Base-by-base conservation (phyloP, 1,140 invertebrate genomes). In the Zaprionus taronus region DNA sequence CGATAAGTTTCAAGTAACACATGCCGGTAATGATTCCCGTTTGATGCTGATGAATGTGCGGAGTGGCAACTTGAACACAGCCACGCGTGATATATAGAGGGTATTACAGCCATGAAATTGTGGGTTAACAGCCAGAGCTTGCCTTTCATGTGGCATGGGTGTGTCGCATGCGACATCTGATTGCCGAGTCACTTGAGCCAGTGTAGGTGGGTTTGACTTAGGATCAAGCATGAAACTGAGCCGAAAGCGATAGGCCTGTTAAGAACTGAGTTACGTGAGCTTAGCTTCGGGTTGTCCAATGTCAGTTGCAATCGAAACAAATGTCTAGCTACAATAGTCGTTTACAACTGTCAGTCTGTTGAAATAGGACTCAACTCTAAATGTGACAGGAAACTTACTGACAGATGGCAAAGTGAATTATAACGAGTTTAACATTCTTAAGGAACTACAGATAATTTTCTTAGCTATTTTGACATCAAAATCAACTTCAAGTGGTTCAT, bases 1-100 rank as follows among this genome's bases (percentile, higher is more conserved):
- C 57, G 82, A 85, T 85, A 85, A 85, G 82, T 85, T 85, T 81
- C 75, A 56, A 72, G 84, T 76, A 87, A 89, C 83, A 87, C 73
- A 87, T 89, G 84, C 73, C 74, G 81, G 84, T 89, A 89, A 87
- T 83, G 78, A 72, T 81, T 81, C 55, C 60, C 63, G 38, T 58
- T 73, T 73, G 61, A 41, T 70, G 68, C 79, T 83, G 80, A 79
- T 82, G 81, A 79, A 83, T 80, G 81, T 56, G 63, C 38, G 63
- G 31, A 53, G 34, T 51, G 61, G 44, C 41, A 63, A 63, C 61
- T 51, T 63, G 28, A 51, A 51, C 47, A 62, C 26, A 36, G 62
- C 15, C 49, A 53, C 62, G 49, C 47, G 62, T 63, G 72, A 75
- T 81, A 64, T 77, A 64, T 64, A 5, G 14, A 6, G 26, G 22